Conservation (phyloP, 2,113 vertebrate species). For the Cryptomyrus ogoouensis region DNA sequence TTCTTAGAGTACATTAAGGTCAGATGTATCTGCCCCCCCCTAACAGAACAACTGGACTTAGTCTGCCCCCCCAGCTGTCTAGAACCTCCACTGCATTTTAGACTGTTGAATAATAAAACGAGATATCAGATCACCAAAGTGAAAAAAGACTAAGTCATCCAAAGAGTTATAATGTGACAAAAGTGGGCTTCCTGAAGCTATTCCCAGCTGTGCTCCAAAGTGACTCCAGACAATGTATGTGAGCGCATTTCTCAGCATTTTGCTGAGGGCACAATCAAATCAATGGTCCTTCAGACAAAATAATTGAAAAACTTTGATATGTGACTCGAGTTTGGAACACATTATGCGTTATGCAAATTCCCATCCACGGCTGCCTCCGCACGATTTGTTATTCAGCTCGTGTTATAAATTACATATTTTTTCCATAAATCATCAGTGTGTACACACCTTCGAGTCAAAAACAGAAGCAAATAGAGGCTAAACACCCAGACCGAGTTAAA, state of each 20-base stretch:
- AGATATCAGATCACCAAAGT: background rate
- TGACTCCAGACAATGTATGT: background rate
- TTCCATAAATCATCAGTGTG: background rate
- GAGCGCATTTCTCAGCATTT: background rate
- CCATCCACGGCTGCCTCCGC: background rate
- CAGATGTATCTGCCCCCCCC: no score
- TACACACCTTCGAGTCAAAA: background rate
- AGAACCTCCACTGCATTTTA: background rate
- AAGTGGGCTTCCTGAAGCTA: background rate
- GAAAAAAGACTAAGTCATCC: background rate
- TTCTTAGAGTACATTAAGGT: no score
- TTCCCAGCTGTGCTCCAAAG: background rate
- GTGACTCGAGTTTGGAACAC: constrained; percentile 1
- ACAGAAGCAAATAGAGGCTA: background rate
- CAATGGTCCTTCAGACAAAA: constrained; percentile 7
- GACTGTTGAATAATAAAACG: background rate
- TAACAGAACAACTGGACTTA: no score
- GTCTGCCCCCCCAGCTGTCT: background rate
- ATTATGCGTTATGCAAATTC: constrained; percentile 5
- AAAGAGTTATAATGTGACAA: background rate
- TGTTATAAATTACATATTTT: constrained; percentile 4
- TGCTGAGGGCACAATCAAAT: background rate
- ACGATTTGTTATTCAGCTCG: background rate
- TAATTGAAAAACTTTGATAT: constrained; percentile 12
- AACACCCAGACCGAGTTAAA: background rate